Evolutionary conservation across 1,140 invertebrate species (phyloP).

Genomic region (Oscheius sp.): DNA sequence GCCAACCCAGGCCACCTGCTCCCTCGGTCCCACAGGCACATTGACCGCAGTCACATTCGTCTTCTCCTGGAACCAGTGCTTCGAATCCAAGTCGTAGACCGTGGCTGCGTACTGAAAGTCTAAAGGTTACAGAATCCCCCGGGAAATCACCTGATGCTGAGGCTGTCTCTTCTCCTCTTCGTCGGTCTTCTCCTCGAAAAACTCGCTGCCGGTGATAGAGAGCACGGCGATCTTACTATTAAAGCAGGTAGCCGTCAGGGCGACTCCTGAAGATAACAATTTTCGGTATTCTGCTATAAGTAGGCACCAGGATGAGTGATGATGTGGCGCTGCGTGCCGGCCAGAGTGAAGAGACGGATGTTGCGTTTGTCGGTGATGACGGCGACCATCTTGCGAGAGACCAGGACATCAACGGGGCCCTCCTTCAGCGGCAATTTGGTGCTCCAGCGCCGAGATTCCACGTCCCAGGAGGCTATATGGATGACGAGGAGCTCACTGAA

Average conservation of each 20-base stretch:
- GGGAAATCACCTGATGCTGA: neutral
- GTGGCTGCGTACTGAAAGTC: constrained; percentile 7
- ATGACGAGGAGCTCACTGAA: neutral
- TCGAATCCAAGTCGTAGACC: neutral
- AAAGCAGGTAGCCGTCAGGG: neutral
- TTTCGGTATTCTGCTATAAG: neutral
- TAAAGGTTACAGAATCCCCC: neutral
- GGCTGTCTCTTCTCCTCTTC: neutral
- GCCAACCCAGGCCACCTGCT: neutral
- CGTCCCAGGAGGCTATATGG: constrained; percentile 4
- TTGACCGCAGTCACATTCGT: neutral
- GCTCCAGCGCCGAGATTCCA: neutral
- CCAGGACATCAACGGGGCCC: neutral
- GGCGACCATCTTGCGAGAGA: neutral
- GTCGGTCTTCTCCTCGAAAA: too few relatives aligned
- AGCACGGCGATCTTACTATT: neutral
- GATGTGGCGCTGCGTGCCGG: constrained; percentile 2
- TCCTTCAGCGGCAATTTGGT: neutral
- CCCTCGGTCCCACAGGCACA: neutral
- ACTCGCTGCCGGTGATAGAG: neutral
- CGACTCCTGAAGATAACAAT: neutral
- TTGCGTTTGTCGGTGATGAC: neutral
- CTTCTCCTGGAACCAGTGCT: neutral
- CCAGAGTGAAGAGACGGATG: neutral
- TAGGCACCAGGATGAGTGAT: constrained; percentile 2